These are phyloP conservation scores for Neoascia interrupta DNA, from an alignment of 2,888 invertebrate species.

Conservation along the genomic window DNA sequence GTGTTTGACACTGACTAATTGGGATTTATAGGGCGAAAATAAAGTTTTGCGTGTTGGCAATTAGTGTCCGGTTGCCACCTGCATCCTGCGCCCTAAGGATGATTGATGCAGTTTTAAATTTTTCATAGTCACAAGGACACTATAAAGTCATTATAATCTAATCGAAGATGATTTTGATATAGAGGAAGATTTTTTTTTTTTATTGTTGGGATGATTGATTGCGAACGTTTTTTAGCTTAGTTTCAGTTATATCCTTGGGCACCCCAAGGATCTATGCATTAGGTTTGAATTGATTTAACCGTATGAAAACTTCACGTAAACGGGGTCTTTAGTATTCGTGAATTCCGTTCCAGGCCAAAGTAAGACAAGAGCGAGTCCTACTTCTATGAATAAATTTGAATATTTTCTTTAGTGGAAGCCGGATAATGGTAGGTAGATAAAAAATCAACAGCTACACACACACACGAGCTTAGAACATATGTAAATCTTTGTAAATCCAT, in stretches of 20 bases:
- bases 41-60: neutral
- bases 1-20: neutral
- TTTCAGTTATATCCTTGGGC: no score
- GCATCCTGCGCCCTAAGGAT: no score
- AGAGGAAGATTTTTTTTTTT: neutral
- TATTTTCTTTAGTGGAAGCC: neutral
- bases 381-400: slow-evolving; percentile 3
- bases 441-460: no score
- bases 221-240: neutral
- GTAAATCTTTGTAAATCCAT: no score
- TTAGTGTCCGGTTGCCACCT: no score
- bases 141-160: neutral
- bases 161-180: no score
- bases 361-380: neutral
- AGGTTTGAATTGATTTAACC: neutral
- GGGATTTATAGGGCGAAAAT: neutral
- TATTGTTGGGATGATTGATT: neutral
- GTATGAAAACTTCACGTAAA: neutral
- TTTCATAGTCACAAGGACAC: no score
- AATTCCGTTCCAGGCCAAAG: neutral
- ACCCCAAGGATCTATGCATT: no score
- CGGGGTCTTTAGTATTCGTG: no score
- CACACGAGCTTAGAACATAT: neutral
- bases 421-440: neutral
- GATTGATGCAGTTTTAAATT: no score